Evolutionary conservation across 2,888 invertebrate species (phyloP).

Genomic region (Resseliella maxima): DNA sequence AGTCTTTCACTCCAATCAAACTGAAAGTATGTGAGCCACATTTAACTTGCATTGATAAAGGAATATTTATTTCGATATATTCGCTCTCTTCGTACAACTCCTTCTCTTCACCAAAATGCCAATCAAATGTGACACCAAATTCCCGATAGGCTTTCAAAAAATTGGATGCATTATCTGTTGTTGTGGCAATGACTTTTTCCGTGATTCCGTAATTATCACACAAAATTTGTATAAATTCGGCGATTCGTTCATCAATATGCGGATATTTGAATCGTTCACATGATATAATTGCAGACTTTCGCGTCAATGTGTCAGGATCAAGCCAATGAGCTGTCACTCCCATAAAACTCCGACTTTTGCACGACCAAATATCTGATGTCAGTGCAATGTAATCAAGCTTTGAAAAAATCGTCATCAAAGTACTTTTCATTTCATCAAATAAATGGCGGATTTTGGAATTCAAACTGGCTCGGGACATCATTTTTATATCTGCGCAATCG

Average conservation of each 20-base stretch:
- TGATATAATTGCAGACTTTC: neutral
- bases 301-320: neutral
- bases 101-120: neutral
- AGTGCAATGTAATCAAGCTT: neutral
- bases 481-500: neutral
- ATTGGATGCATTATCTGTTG: constrained; percentile 18
- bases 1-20: neutral
- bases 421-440: neutral
- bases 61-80: neutral
- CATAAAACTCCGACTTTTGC: neutral
- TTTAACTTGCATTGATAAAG: neutral
- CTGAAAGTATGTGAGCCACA: constrained; percentile 18
- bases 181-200: constrained; percentile 7
- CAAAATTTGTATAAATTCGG: neutral
- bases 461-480: neutral
- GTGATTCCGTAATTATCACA: constrained; percentile 3
- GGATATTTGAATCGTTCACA: constrained; percentile 1
- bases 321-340: neutral
- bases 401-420: neutral
- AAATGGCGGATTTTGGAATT: neutral
- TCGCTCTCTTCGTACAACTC: neutral
- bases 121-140: neutral
- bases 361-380: constrained; percentile 1
- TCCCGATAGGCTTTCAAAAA: neutral
- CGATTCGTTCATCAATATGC: neutral